These are phyloP conservation scores for Thaumetopoea pityocampa DNA, from an alignment of 1,140 invertebrate species.

Conservation along the genomic window DNA sequence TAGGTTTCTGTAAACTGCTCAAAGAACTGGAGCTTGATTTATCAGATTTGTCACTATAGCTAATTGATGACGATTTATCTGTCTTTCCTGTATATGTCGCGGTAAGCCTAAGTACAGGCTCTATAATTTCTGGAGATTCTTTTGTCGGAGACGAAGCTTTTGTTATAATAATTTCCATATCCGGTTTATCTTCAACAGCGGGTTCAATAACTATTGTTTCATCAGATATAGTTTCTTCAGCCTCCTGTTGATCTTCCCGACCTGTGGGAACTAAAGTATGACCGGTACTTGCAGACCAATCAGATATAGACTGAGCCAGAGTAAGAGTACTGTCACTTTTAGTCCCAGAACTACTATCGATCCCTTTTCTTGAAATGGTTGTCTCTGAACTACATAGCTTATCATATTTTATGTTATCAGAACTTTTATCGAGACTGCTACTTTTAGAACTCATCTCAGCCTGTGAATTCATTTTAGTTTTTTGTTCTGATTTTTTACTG, in stretches of 20 bases:
- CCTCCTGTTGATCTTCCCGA: slow-evolving; percentile 56
- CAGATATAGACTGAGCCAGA: slow-evolving; percentile 78
- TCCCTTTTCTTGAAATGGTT: slow-evolving; percentile 62
- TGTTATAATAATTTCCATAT: slow-evolving; percentile 13
- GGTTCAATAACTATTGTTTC: slow-evolving; percentile 40
- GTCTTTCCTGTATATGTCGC: slow-evolving; percentile 45
- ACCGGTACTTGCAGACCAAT: slow-evolving; percentile 79
- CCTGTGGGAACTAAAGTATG: slow-evolving; percentile 76
- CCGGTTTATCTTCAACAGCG: slow-evolving; percentile 11
- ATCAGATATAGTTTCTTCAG: slow-evolving; percentile 46
- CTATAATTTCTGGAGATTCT: slow-evolving; percentile 31
- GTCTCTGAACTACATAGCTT: slow-evolving; percentile 79
- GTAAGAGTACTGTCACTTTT: slow-evolving; percentile 79
- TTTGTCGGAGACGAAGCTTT: slow-evolving; percentile 25
- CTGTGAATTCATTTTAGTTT: slow-evolving; percentile 57
- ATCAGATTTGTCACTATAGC: slow-evolving; percentile 72
- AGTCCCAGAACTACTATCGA: slow-evolving; percentile 76
- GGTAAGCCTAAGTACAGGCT: slow-evolving; percentile 55
- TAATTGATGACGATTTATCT: slow-evolving; percentile 66
- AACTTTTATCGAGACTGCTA: slow-evolving; percentile 71
- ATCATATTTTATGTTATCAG: slow-evolving; percentile 75
- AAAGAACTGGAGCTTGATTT: slow-evolving; percentile 75
- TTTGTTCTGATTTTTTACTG: slow-evolving; percentile 62
- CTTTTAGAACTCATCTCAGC: slow-evolving; percentile 67
- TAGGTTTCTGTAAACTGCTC: slow-evolving; percentile 67